Conservation (phyloP, 2,113 vertebrate genomes). For the Manacus vitellinus region DNA sequence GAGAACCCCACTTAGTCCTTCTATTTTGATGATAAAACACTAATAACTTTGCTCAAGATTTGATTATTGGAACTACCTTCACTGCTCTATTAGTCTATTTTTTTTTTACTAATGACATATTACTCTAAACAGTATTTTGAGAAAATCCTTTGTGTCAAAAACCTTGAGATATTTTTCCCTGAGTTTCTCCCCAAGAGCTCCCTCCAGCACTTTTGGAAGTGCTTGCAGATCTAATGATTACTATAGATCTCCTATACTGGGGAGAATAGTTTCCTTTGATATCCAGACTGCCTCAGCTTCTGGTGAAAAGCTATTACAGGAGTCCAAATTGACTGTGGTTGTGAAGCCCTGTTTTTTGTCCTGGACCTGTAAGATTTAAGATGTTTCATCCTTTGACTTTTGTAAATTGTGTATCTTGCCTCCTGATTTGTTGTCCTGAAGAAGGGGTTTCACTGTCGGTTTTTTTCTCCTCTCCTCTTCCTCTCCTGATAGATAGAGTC, state of each 20-base stretch:
- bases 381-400: neutral
- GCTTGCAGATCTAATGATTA: fast-evolving
- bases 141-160: neutral
- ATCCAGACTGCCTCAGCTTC: neutral
- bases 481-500: neutral
- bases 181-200: neutral
- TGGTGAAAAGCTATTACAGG: neutral
- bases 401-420: neutral
- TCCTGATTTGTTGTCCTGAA: neutral
- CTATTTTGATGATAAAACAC: neutral
- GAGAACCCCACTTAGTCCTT: neutral
- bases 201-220: neutral
- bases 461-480: neutral
- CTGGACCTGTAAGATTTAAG: neutral
- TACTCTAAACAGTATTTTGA: neutral
- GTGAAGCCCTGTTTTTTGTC: neutral
- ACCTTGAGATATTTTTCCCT: neutral
- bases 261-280: neutral
- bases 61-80: neutral
- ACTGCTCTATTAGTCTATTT: neutral
- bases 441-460: neutral
- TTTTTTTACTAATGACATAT: neutral
- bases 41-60: neutral
- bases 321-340: neutral
- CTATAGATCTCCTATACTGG: neutral